Evolutionary conservation across 2,797 vertebrate species (phyloP).

Genomic region (Oreonectes daqikongensis): DNA sequence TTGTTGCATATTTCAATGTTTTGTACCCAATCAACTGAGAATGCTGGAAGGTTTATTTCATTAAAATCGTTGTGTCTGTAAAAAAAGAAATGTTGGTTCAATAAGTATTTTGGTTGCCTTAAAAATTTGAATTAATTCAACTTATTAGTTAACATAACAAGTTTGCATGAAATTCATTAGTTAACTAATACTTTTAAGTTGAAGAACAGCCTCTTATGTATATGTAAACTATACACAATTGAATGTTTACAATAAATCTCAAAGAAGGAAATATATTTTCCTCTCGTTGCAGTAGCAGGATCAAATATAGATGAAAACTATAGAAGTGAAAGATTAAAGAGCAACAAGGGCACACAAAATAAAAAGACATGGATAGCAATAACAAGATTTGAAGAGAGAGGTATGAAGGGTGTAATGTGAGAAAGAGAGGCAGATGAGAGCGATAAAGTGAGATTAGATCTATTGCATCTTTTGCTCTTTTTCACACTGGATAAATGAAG

Average conservation of each 20-base stretch:
- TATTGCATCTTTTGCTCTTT: slow-evolving; percentile 4
- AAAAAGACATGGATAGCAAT: slow-evolving; percentile 5
- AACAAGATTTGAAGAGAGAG: slow-evolving; percentile 32
- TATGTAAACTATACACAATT: not conserved
- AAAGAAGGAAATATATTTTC: not conserved
- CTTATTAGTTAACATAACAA: too few species aligned
- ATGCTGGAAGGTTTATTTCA: too few species aligned
- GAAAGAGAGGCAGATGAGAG: slow-evolving; percentile 20
- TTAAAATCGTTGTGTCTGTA: too few species aligned
- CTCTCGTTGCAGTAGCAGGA: not conserved
- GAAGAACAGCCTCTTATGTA: too few species aligned
- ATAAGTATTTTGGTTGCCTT: too few species aligned
- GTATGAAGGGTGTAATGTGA: slow-evolving; percentile 20
- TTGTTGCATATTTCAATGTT: not conserved
- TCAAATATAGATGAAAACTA: too few species aligned
- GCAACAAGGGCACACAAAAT: slow-evolving; percentile 20
- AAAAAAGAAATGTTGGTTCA: too few species aligned
- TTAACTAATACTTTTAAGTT: too few species aligned
- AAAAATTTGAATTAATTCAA: too few species aligned
- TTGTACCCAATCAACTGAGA: not conserved
- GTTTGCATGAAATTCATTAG: too few species aligned
- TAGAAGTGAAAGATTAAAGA: slow-evolving; percentile 1
- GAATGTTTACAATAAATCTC: not conserved
- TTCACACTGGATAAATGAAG: slow-evolving; percentile 38
- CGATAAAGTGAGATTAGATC: not conserved